phyloP scores from a whole-genome alignment of 2,888 invertebrate genomes.

The Caenorhabditis afra region DNA sequence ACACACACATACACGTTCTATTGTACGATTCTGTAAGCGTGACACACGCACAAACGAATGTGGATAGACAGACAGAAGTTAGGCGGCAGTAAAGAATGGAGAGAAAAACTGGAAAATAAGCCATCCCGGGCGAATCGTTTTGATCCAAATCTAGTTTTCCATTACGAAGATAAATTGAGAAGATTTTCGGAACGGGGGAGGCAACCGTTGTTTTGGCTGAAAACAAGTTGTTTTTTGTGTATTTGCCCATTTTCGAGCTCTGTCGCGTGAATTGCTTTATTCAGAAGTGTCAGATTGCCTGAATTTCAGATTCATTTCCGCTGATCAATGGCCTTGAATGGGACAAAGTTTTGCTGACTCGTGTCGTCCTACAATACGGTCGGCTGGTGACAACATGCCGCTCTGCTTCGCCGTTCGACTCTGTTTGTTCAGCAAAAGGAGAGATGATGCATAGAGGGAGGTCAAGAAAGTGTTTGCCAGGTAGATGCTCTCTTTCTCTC shows the following conservation, averaged over 20 bases:
- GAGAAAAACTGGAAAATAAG: constrained; percentile 12
- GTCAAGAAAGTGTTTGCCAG: constrained; percentile 58
- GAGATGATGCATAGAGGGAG: constrained; percentile 56
- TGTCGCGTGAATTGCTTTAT: background rate
- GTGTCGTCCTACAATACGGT: background rate
- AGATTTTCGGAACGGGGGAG: too few relatives aligned
- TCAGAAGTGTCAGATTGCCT: background rate
- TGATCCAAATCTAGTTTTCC: background rate
- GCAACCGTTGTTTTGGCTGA: too few relatives aligned
- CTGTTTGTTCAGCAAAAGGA: constrained; percentile 44
- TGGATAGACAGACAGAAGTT: background rate
- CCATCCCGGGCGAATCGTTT: background rate
- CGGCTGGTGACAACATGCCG: constrained; percentile 11
- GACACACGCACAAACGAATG: constrained; percentile 9
- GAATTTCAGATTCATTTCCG: too few relatives aligned
- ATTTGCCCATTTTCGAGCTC: background rate
- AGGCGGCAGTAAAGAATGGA: background rate
- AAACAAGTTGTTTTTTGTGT: too few relatives aligned
- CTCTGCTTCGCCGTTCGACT: constrained; percentile 12
- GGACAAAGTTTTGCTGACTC: background rate
- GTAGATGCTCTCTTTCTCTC: constrained; percentile 27
- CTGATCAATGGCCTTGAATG: too few relatives aligned
- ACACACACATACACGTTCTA: constrained; percentile 7
- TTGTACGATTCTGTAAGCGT: background rate
- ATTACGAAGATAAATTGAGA: background rate